Evolutionary conservation across 2,888 invertebrate species (phyloP).

Genomic region (Cactoblastis cactorum): DNA sequence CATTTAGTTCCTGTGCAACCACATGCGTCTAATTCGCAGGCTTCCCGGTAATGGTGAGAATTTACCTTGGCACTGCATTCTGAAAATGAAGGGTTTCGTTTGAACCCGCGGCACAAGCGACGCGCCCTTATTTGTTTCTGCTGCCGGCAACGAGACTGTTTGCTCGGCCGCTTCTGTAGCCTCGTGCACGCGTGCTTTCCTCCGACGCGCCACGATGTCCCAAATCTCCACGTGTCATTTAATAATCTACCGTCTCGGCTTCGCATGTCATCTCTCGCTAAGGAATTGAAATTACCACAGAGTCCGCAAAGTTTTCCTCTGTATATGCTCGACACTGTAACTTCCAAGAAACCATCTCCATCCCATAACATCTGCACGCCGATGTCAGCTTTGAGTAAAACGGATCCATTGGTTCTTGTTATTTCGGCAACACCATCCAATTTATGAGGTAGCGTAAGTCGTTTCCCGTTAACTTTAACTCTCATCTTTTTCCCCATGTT

Average conservation of each 20-base stretch:
- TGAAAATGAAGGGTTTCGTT: constrained; percentile 80
- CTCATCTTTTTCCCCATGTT: constrained; percentile 92
- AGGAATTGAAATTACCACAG: constrained; percentile 96
- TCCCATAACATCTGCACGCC: constrained; percentile 95
- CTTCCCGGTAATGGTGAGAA: constrained; percentile 89
- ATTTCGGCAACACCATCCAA: constrained; percentile 80
- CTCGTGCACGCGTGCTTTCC: constrained; percentile 85
- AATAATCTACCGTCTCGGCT: constrained; percentile 84
- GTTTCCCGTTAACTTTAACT: constrained; percentile 90
- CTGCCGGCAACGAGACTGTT: constrained; percentile 69
- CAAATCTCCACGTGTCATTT: constrained; percentile 85
- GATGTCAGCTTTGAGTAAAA: constrained; percentile 83
- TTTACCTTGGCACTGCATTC: constrained; percentile 89
- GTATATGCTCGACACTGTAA: constrained; percentile 85
- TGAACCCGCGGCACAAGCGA: constrained; percentile 74
- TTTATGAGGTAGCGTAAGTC: constrained; percentile 85
- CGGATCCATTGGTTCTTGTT: constrained; percentile 82
- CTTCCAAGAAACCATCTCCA: constrained; percentile 94
- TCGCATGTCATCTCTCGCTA: constrained; percentile 90
- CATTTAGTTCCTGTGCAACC: constrained; percentile 90
- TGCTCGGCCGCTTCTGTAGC: constrained; percentile 69
- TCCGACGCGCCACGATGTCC: constrained; percentile 94
- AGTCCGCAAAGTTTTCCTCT: constrained; percentile 91
- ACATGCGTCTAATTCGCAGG: constrained; percentile 93
- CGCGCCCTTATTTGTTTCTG: constrained; percentile 64